phyloP scores from a whole-genome alignment of 1,140 invertebrate genomes.

The Zaprionus gabonicus region DNA sequence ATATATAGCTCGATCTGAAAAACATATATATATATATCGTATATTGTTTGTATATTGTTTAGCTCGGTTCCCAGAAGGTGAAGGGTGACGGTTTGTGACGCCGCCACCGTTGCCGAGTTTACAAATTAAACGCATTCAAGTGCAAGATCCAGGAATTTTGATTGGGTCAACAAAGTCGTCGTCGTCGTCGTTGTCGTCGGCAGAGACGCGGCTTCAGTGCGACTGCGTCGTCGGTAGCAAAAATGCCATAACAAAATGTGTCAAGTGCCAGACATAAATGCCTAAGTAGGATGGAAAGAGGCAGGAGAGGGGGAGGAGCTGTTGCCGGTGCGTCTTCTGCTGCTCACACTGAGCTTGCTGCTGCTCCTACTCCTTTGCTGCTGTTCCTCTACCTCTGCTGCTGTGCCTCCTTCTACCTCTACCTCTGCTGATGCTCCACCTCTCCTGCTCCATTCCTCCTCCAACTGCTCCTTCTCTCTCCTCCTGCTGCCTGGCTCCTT shows the following conservation, averaged over 20 bases:
- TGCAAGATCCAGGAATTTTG: slow-evolving; percentile 79
- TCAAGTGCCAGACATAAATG: slow-evolving; percentile 83
- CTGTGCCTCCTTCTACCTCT: neutral
- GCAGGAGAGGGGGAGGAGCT: slow-evolving; percentile 13
- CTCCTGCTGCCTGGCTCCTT: slow-evolving; percentile 7
- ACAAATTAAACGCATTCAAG: slow-evolving; percentile 83
- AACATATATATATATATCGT: neutral
- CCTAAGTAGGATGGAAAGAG: slow-evolving; percentile 62
- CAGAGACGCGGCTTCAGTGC: slow-evolving; percentile 6
- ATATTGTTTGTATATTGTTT: slow-evolving; percentile 2
- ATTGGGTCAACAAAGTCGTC: slow-evolving; percentile 77
- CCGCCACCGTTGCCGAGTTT: slow-evolving; percentile 43
- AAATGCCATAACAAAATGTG: slow-evolving; percentile 83
- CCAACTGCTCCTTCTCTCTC: neutral
- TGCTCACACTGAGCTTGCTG: neutral
- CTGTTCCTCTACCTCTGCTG: neutral
- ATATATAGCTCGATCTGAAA: slow-evolving; percentile 2
- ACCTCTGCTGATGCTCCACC: too few species aligned
- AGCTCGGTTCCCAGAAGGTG: neutral
- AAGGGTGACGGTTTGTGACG: slow-evolving; percentile 4
- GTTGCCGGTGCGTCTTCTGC: neutral
- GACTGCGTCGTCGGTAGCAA: slow-evolving; percentile 64
- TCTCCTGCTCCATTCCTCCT: neutral
- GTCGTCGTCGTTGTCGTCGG: slow-evolving; percentile 38
- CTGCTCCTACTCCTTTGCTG: neutral